Conservation (phyloP, 2,888 invertebrate genomes). For the Halocaridina rubra region DNA sequence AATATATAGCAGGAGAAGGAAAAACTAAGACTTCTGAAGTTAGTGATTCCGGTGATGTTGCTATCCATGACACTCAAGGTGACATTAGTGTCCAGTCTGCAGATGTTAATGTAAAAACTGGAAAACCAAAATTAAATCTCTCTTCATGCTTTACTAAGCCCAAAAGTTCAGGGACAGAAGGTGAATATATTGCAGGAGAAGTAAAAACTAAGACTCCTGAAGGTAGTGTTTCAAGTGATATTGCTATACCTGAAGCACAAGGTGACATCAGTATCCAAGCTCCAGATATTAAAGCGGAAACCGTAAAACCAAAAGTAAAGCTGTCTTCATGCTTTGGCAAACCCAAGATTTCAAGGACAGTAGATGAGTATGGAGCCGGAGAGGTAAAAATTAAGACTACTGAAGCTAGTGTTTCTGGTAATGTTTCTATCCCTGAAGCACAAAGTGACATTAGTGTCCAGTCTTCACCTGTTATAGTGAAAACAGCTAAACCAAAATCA, state of each 20-base stretch:
- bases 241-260: constrained; percentile 1
- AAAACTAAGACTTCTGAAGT: background rate
- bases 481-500: background rate
- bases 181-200: constrained; percentile 27
- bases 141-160: constrained; percentile 48
- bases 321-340: constrained; percentile 41
- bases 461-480: too few species aligned
- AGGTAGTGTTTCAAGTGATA: constrained; percentile 12
- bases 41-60: background rate
- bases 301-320: constrained; percentile 2
- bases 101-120: constrained; percentile 29
- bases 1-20: constrained; percentile 10
- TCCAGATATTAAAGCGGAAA: constrained; percentile 11
- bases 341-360: background rate
- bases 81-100: too few species aligned
- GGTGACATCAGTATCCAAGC: constrained; percentile 9
- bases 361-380: constrained; percentile 17
- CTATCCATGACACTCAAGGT: background rate
- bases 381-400: constrained; percentile 13
- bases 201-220: constrained; percentile 1
- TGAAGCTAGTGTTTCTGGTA: constrained; percentile 9
- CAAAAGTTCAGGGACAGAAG: constrained; percentile 19
- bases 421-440: background rate
- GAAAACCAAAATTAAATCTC: constrained; percentile 22
- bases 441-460: too few species aligned